A percentile compares a stretch with the other conserved stretches of the same genome.
These are phyloP conservation scores for Hippocampus barbouri DNA, from an alignment of 2,113 vertebrate species.

Conservation along the genomic window DNA sequence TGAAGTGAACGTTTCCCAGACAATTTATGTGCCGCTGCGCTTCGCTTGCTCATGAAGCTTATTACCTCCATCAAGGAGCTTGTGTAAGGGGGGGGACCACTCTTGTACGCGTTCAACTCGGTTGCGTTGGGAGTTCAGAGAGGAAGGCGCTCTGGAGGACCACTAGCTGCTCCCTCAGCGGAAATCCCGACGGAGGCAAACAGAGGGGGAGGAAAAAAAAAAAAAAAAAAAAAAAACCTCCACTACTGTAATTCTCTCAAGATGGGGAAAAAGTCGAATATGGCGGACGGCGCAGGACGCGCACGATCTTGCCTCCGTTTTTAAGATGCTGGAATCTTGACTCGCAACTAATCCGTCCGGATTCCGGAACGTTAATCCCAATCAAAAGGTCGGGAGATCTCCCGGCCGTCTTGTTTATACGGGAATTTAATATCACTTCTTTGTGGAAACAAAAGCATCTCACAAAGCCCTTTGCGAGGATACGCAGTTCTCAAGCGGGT, in stretches of 20 bases:
- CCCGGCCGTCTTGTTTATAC: neutral
- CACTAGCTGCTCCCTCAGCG: neutral
- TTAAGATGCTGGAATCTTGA: neutral
- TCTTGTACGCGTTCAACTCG: neutral
- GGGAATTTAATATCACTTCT: neutral
- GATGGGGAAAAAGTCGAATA: neutral
- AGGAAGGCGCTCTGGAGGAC: neutral
- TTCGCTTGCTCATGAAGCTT: neutral
- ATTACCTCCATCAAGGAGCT: conserved; percentile 1
- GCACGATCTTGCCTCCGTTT: neutral
- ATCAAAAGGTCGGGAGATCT: conserved; percentile 1
- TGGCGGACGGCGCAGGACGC: neutral
- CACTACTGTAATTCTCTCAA: neutral
- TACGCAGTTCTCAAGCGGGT: neutral
- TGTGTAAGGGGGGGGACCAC: neutral
- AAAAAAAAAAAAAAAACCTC: neutral
- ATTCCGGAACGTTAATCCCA: conserved; percentile 2
- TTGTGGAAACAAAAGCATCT: conserved; percentile 2
- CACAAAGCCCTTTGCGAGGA: neutral
- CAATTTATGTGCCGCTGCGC: conserved; percentile 1
- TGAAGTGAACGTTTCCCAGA: neutral
- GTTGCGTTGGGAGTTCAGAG: neutral
- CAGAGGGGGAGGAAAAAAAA: neutral
- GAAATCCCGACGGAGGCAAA: neutral
- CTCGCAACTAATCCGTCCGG: neutral